phyloP scores from a whole-genome alignment of 2,797 vertebrate species.

The Selene dorsalis region DNA sequence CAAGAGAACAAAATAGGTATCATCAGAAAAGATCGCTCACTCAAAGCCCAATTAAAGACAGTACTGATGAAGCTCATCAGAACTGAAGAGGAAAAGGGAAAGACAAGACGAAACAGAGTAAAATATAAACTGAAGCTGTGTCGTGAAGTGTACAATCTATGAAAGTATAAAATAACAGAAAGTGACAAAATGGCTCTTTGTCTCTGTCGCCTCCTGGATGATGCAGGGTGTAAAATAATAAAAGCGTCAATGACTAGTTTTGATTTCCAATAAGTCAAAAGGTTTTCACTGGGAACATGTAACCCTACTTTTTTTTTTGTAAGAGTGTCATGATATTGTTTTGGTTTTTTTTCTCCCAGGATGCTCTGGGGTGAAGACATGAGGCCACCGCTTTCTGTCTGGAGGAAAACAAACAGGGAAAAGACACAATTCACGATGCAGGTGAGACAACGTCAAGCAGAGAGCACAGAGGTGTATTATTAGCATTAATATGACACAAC shows the following conservation, averaged over 20 bases:
- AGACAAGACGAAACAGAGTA: not conserved
- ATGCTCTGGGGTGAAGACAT: not conserved
- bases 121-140: no score
- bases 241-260: not conserved
- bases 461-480: slow-evolving; percentile 23
- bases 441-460: slow-evolving; percentile 13
- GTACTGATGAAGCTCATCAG: not conserved
- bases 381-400: not conserved
- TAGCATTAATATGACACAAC: not conserved
- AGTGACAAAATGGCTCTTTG: not conserved
- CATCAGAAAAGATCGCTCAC: not conserved
- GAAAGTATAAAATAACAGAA: not conserved
- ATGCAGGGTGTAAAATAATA: not conserved
- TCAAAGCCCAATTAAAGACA: not conserved
- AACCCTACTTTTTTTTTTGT: not conserved
- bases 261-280: not conserved
- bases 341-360: not conserved
- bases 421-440: slow-evolving; percentile 11
- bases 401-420: not conserved
- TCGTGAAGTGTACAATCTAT: no score
- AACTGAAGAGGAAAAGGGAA: not conserved
- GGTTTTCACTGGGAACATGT: not conserved
- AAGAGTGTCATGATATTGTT: not conserved
- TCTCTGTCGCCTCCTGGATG: not conserved
- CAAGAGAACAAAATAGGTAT: not conserved